Evolutionary conservation across 2,888 invertebrate genomes (phyloP).

Genomic region (Diarsia dahlii): DNA sequence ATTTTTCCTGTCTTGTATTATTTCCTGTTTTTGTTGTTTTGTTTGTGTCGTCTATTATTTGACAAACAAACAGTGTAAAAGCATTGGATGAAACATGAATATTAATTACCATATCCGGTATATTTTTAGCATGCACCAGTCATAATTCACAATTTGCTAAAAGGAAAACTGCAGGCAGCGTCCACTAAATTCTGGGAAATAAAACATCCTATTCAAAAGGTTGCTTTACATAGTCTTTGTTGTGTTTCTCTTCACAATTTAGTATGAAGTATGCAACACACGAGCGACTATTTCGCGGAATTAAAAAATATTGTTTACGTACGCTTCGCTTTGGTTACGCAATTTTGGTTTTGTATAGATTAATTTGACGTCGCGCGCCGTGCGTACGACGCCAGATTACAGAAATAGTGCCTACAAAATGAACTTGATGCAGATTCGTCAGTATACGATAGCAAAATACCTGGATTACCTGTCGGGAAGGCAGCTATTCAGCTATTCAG

Average conservation of each 20-base stretch:
- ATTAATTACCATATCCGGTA: conserved; percentile 25
- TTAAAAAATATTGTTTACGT: neutral
- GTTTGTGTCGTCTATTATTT: neutral
- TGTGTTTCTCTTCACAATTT: conserved; percentile 37
- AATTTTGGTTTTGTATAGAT: no score
- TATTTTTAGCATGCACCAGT: conserved; percentile 27
- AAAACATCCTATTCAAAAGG: conserved; percentile 57
- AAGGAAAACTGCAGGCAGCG: conserved; percentile 53
- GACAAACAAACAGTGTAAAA: conserved; percentile 1
- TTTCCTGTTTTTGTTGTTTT: neutral
- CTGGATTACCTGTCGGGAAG: neutral
- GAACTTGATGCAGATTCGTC: neutral
- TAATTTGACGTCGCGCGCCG: no score
- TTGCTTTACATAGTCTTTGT: conserved; percentile 33
- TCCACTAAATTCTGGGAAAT: conserved; percentile 37
- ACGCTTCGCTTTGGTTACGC: no score
- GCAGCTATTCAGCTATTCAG: neutral
- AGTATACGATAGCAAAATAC: neutral
- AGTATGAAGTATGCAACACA: conserved; percentile 1
- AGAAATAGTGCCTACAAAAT: neutral
- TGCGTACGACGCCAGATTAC: no score
- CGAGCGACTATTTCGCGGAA: neutral
- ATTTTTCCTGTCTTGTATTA: neutral
- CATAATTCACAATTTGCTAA: conserved; percentile 57
- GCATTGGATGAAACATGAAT: conserved; percentile 2